Conservation (phyloP, 2,888 invertebrate genomes). For the Subacronicta megacephala region DNA sequence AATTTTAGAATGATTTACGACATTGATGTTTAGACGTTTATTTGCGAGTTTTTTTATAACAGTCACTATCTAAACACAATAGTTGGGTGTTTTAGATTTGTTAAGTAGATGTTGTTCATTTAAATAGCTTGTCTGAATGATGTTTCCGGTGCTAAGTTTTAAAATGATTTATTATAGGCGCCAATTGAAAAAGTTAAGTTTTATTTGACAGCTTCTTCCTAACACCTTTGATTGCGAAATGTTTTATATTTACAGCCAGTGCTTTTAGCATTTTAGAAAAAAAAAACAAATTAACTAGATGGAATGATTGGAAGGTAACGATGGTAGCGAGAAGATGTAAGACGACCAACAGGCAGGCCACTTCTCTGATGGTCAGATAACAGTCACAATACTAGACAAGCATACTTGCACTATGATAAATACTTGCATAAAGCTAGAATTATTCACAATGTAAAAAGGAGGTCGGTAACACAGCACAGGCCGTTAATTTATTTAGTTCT, state of each 20-base stretch:
- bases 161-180: slow-evolving; percentile 38
- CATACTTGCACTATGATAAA: too few species aligned
- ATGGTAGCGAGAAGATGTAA: too few species aligned
- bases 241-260: not conserved
- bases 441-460: too few species aligned
- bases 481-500: too few species aligned
- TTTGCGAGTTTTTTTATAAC: slow-evolving; percentile 54
- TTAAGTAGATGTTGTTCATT: slow-evolving; percentile 39
- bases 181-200: slow-evolving; percentile 13
- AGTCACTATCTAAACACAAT: slow-evolving; percentile 69
- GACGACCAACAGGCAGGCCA: too few species aligned
- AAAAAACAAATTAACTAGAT: too few species aligned
- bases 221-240: not conserved
- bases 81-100: slow-evolving; percentile 61
- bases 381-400: too few species aligned
- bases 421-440: too few species aligned
- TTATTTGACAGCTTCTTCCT: slow-evolving; percentile 8
- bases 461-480: too few species aligned
- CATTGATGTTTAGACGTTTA: slow-evolving; percentile 63
- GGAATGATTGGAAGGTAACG: too few species aligned
- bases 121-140: slow-evolving; percentile 31
- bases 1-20: slow-evolving; percentile 85
- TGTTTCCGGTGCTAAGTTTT: slow-evolving; percentile 29
- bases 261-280: not conserved
- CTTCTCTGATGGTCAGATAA: too few species aligned